Evolutionary conservation across 2,797 vertebrate species (phyloP).

Genomic region (Trichosurus vulpecula): DNA sequence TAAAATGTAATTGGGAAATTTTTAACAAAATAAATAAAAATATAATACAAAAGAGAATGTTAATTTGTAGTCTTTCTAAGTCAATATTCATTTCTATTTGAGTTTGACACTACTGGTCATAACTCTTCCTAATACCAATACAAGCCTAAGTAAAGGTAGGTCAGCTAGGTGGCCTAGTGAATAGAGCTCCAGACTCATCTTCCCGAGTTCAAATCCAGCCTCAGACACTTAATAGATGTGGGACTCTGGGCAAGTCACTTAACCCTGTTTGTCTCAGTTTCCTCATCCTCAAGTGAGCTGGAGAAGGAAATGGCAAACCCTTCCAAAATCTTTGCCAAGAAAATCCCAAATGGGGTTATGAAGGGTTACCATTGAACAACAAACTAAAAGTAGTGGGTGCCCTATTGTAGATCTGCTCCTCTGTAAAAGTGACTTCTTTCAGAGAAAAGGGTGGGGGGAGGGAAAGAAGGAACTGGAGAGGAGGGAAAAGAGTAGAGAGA

Average conservation of each 20-base stretch:
- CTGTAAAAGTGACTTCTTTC: background rate
- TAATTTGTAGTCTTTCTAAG: background rate
- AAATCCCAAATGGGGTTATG: background rate
- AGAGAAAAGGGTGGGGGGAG: background rate
- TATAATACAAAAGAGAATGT: background rate
- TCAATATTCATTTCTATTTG: background rate
- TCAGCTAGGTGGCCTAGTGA: background rate
- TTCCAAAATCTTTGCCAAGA: background rate
- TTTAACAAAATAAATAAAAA: background rate
- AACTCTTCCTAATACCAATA: background rate
- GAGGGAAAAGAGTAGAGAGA: background rate
- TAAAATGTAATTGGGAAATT: background rate
- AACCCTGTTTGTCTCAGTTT: background rate
- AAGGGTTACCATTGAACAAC: background rate
- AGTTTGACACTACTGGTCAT: background rate
- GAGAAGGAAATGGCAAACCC: background rate
- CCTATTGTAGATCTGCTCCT: background rate
- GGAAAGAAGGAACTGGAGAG: background rate
- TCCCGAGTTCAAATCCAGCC: background rate
- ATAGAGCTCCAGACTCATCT: background rate
- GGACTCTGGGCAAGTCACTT: background rate
- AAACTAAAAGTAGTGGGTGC: background rate
- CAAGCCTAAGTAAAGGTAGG: background rate
- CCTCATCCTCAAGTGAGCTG: background rate
- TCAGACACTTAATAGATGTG: background rate